phyloP scores from a whole-genome alignment of 2,113 vertebrate species.

The Cynocephalus volans region DNA sequence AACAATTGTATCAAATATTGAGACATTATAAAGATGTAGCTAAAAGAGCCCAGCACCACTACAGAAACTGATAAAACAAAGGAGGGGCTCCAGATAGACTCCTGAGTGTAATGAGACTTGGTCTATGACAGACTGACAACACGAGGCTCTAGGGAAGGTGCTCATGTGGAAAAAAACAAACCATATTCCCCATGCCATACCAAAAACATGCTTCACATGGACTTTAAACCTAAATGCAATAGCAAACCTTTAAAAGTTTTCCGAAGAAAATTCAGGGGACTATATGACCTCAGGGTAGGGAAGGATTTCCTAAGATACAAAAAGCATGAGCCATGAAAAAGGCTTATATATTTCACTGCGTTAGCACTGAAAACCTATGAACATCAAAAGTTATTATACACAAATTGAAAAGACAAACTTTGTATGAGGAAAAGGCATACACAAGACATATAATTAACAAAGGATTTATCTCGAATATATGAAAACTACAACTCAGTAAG shows the following conservation, averaged over 20 bases:
- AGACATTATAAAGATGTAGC: not conserved
- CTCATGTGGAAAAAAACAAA: not conserved
- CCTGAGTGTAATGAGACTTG: not conserved
- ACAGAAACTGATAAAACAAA: not conserved
- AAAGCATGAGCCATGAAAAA: not conserved
- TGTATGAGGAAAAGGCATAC: not conserved
- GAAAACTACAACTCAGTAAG: not conserved
- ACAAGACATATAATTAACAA: not conserved
- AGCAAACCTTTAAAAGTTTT: constrained; percentile 33
- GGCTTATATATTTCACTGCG: not conserved
- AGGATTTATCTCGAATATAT: not conserved
- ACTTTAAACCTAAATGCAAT: constrained; percentile 31
- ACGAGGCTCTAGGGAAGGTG: not conserved
- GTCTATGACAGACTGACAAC: not conserved
- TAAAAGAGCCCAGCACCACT: not conserved
- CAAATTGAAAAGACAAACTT: constrained; percentile 4
- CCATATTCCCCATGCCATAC: not conserved
- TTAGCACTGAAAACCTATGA: constrained; percentile 30
- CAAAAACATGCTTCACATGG: not conserved
- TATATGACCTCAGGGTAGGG: not conserved
- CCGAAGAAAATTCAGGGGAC: constrained; percentile 14
- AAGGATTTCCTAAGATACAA: not conserved
- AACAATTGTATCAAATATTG: not conserved
- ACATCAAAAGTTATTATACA: not conserved
- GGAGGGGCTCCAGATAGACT: not conserved